Evolutionary conservation across 2,888 invertebrate genomes (phyloP), one percentile per base, ranked within the genome.

Genomic region (Brachycybe producta): DNA sequence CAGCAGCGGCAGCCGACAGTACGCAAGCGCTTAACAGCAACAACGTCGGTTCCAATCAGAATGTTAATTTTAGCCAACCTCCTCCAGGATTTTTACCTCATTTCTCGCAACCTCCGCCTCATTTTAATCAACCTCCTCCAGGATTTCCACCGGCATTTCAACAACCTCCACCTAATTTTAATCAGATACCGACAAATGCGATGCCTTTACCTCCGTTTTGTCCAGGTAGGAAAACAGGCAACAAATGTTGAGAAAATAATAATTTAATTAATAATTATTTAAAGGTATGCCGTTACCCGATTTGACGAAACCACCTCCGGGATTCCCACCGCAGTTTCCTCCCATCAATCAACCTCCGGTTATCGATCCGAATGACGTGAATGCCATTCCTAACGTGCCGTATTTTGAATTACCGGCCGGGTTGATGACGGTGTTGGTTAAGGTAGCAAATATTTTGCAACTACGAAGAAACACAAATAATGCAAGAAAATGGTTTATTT

Each of bases 331-430:
- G 7, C 54, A 57, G 34, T 55, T 56, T 26, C 56, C 55, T 26
- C 44, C 53, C 3, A 53, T 38, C n/a, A 44, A 21, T n/a, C 38
- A 38, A 51, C 60, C 70, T 50, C 71, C 66, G 58, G 70, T 50
- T 61, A 65, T 52, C 54, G 66, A 75, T 46, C 60, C 65, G 2
- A 52, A 57, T 45, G 70, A 85, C 60, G 60, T 65, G 3, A 52
- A 57, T 43, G 70, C 86, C 56, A 79, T 86, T 70, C 94, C 94
- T 24, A 82, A 84, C 24, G 83, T 87, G 59, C 92, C 95, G 44
- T 98, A 97, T 67, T 97, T 84, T 66, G 95, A 97, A 65, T 73
- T 97, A 56, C 97, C 98, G 2, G 95, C 97, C 49, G 97, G 95
- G 39, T 75, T 98, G 19, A 95, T 98, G 83, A 92, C 94, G 51